A percentile compares a stretch with the other conserved stretches of the same genome.
Conservation (phyloP, 23 tunicate species). For the Trididemnum clinides region DNA sequence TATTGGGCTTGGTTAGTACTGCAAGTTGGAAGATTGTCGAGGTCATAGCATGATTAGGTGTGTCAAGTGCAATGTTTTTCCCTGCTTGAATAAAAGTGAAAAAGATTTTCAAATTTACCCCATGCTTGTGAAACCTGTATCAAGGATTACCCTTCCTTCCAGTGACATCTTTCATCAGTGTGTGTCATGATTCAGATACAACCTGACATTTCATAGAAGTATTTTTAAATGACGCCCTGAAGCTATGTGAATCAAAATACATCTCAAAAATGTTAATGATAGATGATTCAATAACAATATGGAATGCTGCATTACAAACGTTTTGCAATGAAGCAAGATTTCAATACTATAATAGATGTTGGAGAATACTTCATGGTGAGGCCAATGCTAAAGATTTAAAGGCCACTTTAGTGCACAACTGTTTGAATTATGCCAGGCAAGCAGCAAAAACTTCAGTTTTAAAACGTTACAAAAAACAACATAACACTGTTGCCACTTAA, state of each 20-base stretch:
- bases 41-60: too few species aligned
- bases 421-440: conserved; percentile 42
- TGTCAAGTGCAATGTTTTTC: too few species aligned
- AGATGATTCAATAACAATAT: conserved; percentile 55
- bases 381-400: not conserved
- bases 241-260: not conserved
- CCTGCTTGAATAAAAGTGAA: not conserved
- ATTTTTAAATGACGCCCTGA: too few species aligned
- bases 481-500: not conserved
- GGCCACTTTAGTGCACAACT: conserved; percentile 41
- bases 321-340: conserved; percentile 3
- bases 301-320: conserved; percentile 31
- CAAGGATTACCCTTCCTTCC: conserved; percentile 14
- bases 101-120: conserved; percentile 42
- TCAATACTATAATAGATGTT: conserved; percentile 34
- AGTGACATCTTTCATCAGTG: conserved; percentile 13
- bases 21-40: too few species aligned
- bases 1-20: too few species aligned
- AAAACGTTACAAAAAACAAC: conserved; percentile 2
- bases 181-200: conserved; percentile 18
- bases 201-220: conserved; percentile 47
- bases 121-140: conserved; percentile 11
- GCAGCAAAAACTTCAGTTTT: conserved; percentile 14
- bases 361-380: conserved; percentile 15
- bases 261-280: conserved; percentile 31